Evolutionary conservation across 2,888 invertebrate genomes (phyloP).

Genomic region (Notodonta dromedarius): DNA sequence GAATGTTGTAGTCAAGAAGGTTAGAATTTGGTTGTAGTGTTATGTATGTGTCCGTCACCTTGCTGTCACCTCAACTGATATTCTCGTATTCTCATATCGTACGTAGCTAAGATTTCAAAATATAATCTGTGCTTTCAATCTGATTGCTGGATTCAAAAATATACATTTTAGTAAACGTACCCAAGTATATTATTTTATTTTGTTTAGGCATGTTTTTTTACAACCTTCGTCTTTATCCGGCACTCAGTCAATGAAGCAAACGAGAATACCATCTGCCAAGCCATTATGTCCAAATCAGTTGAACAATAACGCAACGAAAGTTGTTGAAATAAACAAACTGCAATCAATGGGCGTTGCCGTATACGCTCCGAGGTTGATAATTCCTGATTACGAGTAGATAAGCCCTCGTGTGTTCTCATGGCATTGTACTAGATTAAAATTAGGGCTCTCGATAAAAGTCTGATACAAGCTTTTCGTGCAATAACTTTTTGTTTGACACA

Average conservation of each 20-base stretch:
- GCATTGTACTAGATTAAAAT: conserved; percentile 65
- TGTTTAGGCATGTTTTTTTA: too few relatives aligned
- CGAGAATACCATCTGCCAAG: conserved; percentile 22
- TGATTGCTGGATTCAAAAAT: too few relatives aligned
- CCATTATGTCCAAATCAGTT: conserved; percentile 31
- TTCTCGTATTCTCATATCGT: too few relatives aligned
- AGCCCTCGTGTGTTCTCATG: conserved; percentile 45
- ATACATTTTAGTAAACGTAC: too few relatives aligned
- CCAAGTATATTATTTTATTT: too few relatives aligned
- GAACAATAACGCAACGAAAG: conserved; percentile 24
- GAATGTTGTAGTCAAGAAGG: too few relatives aligned
- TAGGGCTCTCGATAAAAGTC: conserved; percentile 51
- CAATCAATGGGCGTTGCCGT: conserved; percentile 72
- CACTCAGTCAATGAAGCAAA: neutral
- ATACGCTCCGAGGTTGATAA: conserved; percentile 59
- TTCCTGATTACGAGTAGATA: conserved; percentile 72
- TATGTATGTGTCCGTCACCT: too few relatives aligned
- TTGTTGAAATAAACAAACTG: conserved; percentile 62
- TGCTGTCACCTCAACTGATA: too few relatives aligned
- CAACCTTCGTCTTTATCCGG: too few relatives aligned
- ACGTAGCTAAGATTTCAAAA: too few relatives aligned
- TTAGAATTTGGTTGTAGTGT: too few relatives aligned
- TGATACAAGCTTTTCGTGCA: conserved; percentile 14
- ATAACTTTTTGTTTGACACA: neutral
- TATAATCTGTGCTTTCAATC: too few relatives aligned